A percentile compares a stretch with the other conserved stretches of the same genome.
Conservation (phyloP, 2,888 invertebrate genomes). For the Bombylius major region DNA sequence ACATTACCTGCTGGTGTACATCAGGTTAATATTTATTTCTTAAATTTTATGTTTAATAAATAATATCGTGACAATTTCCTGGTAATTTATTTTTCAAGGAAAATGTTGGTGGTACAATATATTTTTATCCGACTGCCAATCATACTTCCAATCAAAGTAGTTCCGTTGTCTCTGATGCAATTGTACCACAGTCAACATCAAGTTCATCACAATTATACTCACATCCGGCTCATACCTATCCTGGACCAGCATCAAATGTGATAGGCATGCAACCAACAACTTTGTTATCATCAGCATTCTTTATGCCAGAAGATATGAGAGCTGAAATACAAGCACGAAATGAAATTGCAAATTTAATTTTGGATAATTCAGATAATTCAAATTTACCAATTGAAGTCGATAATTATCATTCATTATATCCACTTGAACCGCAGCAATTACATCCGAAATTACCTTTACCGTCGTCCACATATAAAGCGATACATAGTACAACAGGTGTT, state of each 20-base stretch:
- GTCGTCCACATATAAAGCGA: conserved; percentile 82
- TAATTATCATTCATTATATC: conserved; percentile 77
- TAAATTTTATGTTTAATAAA: too few species aligned
- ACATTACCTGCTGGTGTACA: conserved; percentile 33
- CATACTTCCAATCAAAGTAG: conserved; percentile 36
- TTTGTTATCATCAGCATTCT: conserved; percentile 51
- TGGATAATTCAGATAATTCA: conserved; percentile 47
- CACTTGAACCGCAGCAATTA: conserved; percentile 56
- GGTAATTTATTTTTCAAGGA: conserved; percentile 41
- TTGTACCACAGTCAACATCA: conserved; percentile 24
- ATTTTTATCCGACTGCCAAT: conserved; percentile 68
- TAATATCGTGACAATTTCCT: background rate
- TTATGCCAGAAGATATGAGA: conserved; percentile 73
- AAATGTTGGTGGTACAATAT: conserved; percentile 89
- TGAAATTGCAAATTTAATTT: conserved; percentile 45
- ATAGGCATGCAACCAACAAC: conserved; percentile 35
- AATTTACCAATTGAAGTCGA: conserved; percentile 82
- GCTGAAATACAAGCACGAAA: conserved; percentile 33
- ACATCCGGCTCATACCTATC: conserved; percentile 31
- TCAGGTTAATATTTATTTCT: conserved; percentile 25
- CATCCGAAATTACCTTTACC: conserved; percentile 58
- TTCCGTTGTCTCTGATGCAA: conserved; percentile 28
- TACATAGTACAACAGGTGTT: conserved; percentile 72
- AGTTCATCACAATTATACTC: conserved; percentile 28
- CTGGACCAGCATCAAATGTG: conserved; percentile 36